phyloP scores from a whole-genome alignment of 2,113 vertebrate genomes.

The Cyprinodon variegatus region DNA sequence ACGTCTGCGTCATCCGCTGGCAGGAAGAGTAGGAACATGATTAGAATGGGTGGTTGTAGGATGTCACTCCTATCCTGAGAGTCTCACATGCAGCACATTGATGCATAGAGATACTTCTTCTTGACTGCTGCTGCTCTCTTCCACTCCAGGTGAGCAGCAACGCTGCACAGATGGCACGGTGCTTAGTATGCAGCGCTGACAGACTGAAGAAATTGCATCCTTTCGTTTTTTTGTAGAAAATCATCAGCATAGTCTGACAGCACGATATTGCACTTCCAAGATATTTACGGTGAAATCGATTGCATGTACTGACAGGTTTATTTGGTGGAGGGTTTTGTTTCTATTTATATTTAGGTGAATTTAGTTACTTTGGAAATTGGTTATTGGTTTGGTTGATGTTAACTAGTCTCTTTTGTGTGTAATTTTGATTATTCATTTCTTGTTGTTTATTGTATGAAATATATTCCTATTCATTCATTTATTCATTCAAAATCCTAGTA shows the following conservation, averaged over 20 bases:
- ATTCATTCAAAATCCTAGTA: too few relatives aligned
- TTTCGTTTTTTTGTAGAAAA: constrained; percentile 31
- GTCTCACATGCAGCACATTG: constrained; percentile 39
- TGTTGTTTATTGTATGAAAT: too few relatives aligned
- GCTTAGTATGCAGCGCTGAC: constrained; percentile 55
- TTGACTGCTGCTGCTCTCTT: constrained; percentile 58
- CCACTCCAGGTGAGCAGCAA: constrained; percentile 56
- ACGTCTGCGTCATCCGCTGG: constrained; percentile 20
- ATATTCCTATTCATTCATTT: too few relatives aligned
- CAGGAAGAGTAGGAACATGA: constrained; percentile 50
- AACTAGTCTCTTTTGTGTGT: too few relatives aligned
- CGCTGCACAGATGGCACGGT: constrained; percentile 66
- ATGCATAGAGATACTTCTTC: constrained; percentile 48
- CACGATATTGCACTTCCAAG: constrained; percentile 18
- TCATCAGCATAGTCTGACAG: constrained; percentile 35
- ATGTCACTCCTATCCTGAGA: constrained; percentile 20
- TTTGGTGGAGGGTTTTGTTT: too few relatives aligned
- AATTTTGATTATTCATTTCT: too few relatives aligned
- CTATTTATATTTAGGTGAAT: too few relatives aligned
- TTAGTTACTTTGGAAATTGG: too few relatives aligned
- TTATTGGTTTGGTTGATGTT: too few relatives aligned
- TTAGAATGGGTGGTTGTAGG: constrained; percentile 53
- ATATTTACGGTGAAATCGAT: constrained; percentile 1
- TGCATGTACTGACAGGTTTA: too few relatives aligned
- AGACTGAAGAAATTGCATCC: constrained; percentile 57